Evolutionary conservation across 2,113 vertebrate species (phyloP), one percentile per base, ranked within the genome.

Genomic region (Xiphorhynchus elegans): DNA sequence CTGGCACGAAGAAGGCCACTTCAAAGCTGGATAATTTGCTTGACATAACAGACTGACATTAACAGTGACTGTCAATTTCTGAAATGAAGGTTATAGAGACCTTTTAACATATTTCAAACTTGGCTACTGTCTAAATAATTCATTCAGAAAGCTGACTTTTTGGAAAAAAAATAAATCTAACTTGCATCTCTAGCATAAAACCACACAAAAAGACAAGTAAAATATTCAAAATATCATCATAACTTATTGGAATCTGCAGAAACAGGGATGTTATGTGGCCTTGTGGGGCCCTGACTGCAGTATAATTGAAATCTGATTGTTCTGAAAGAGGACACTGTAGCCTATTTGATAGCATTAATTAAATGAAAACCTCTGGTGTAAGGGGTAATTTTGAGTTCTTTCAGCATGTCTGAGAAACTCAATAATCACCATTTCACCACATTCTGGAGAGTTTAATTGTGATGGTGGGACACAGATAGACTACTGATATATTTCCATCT

Each of bases 291-390:
- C 35, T 74, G 74, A 31, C 72, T 67, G 35, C 63, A 64, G 33
- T 31, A 77, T 93, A 95, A 95, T 67, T 95, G 76, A 91, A 94
- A 93, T 91, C 31, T 15, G 68, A 95, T 91, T 95, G 95, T 62
- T 96, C 87, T 95, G 89, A 81, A 91, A 72, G 67, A 95, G 82
- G 55, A 85, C 69, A 82, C 49, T 82, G 53, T 42, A 78, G 23
- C 20, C 33, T 56, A 70, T 82, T 75, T 87, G 62, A 76, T 46
- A 79, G 44, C 26, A 90, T 91, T 96, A 93, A 95, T 91, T 91
- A 96, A 95, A 89, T 72, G 5, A 95, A 93, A 87, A 90, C 50
- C 85, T 89, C 92, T 87, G 47, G 80, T 91, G 75, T 70, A 95
- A 89, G 76, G 59, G 29, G 33, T 75, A 95, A 89, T 96, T 82